Base-by-base conservation (phyloP, 2,888 invertebrate species). In the Dioctria rufipes region DNA sequence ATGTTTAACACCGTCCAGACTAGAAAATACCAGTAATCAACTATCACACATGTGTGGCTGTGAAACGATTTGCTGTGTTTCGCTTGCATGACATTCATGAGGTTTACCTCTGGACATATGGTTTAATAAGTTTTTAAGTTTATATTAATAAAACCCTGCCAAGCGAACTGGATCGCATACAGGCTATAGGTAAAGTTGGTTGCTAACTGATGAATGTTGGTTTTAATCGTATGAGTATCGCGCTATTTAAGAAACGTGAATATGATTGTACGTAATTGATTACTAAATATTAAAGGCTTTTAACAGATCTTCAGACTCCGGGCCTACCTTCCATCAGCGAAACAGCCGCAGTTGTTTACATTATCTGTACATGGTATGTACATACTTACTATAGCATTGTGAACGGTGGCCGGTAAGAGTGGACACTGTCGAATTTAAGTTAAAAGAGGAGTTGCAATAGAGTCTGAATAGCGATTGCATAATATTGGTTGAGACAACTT, bases 371-470 rank as follows among this genome's bases (percentile, higher is more conserved):
- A 25, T 25, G 25, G 25, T 25, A 25, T 25, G 25, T 25, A 25
- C 25, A 25, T 25, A 25, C 25, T 25, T 25, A 25, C 25, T 25
- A 25, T 25, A 25, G 25, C 2, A 25, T 25, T 54, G 11, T 11
- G 54, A 54, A 8, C 11, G 4, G 54, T 54, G 54, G 11, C n/a
- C 54, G 11, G 3, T n/a, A n/a, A n/a, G 54, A 54, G 54, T 8
- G 54, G 54, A 54, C 54, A 54, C 11, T 54, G 54, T 11, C 54
- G 54, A 54, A 54, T 54, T 54, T 54, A 54, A 54, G 54, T 54
- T 11, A 54, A 54, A 2, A 54, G 11, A 54, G 11, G 54, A 11
- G 54, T 54, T 54, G 3, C 54, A 11, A 54, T 4, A 1, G 25
- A 25, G 25, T 11, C 11, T n/a, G 54, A 54, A 54, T 46, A 3